Base-by-base conservation (phyloP, 2,113 vertebrate species). In the Nothobranchius kuhntae region DNA sequence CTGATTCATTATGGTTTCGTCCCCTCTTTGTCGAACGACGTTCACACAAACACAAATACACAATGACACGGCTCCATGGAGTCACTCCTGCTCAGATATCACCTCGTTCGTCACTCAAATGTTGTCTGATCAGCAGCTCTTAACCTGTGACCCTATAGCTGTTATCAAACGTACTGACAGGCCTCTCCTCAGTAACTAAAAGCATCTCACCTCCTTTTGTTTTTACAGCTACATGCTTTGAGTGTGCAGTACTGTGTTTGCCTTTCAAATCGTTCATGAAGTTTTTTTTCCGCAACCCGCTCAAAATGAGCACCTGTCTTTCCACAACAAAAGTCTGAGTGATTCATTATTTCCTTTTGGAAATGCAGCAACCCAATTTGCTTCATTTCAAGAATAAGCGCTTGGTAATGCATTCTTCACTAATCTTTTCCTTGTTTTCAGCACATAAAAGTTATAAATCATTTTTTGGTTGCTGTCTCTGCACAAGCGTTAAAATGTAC, bases 81-180 rank as follows among this genome's bases (percentile, higher is more conserved):
- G 56, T 80, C 64, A 51, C 50, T 68, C 53, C 57, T 58, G 40
- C 73, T 24, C 75, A 63, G 68, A 83, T 73, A 67, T 65, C 82
- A 82, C 83, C 80, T 92, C 82, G 56, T 80, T 82, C 78, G 71
- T 83, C 87, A 86, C 67, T 79, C 79, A 75, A 78, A 79, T 77
- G 69, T 11, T 15, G 77, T 68, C 86, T 82, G 83, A 89, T 91
- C 83, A 71, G 73, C 51, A n/a, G 78, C 85, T 89, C 88, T 92
- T 92, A 89, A 90, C 89, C 86, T 21, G 48, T 81, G 82, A 82
- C 88, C 87, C 68, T 42, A 47, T 58, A 70, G 10, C 81, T 79
- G 81, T 88, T 85, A 76, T 59, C 84, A 77, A 80, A 74, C 66
- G 61, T 46, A 79, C 61, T 54, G 73, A 83, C 80, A 46, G 70